Percentiles rank a stretch among this genome's conserved stretches.
These are phyloP conservation scores for Pheucticus melanocephalus DNA, from an alignment of 2,113 vertebrate species.

Conservation along the genomic window DNA sequence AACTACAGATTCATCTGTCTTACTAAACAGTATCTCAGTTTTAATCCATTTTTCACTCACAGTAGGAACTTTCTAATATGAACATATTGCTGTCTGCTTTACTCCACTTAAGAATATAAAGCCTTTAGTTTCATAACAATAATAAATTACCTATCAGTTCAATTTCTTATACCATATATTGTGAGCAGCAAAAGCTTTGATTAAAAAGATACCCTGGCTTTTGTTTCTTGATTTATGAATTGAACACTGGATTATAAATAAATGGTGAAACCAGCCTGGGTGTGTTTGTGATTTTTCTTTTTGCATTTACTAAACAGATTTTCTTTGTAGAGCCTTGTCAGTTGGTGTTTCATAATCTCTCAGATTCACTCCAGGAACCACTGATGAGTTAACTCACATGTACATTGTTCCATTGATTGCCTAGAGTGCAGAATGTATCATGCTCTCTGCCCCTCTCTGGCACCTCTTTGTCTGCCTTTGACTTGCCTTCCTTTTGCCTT, in stretches of 20 bases:
- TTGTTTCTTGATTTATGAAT: not conserved
- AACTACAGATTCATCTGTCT: conserved; percentile 20
- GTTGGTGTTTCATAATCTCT: not conserved
- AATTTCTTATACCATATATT: not conserved
- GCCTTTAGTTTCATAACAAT: conserved; percentile 14
- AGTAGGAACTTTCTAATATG: conserved; percentile 13
- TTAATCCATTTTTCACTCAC: conserved; percentile 52
- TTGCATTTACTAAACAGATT: not conserved
- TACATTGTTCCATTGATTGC: not conserved
- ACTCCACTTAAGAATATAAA: conserved; percentile 24
- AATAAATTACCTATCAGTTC: not conserved
- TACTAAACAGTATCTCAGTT: conserved; percentile 45
- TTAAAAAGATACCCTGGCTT: conserved; percentile 17
- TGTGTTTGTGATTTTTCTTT: not conserved
- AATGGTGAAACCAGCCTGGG: conserved; percentile 16
- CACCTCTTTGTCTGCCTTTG: not conserved
- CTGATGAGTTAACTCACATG: conserved; percentile 13
- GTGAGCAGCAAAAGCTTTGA: conserved; percentile 13
- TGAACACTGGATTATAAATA: conserved; percentile 21
- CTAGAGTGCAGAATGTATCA: not conserved
- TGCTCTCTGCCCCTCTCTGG: not conserved
- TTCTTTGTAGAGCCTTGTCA: not conserved
- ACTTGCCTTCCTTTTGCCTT: not conserved
- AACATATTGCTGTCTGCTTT: conserved; percentile 23
- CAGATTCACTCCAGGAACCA: not conserved